Base-by-base conservation (phyloP, 1,140 invertebrate genomes). In the Saccostrea glomerata region DNA sequence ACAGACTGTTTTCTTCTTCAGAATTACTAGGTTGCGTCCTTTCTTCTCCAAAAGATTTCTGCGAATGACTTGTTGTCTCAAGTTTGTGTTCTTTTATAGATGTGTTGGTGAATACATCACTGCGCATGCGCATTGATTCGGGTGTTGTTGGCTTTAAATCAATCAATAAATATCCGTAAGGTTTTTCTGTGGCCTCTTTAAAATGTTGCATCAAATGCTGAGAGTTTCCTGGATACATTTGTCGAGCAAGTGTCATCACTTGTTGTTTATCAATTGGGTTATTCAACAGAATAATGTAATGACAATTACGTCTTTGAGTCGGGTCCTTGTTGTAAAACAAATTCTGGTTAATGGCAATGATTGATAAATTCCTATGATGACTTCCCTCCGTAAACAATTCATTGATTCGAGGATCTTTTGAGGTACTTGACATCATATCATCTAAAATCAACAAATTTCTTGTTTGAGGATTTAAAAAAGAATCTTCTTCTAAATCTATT, bases 261-360 rank as follows among this genome's bases (percentile, higher is more conserved):
- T 83, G 82, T 47, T 86, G 86, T 66, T 84, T 84, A 36, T 87
- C 88, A 23, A 87, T 47, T 9, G 85, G 88, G 55, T 89, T 89
- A n/a, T 89, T 89, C 56, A 89, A 89, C 77, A 89, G 9, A 15
- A 87, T 66, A 15, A 89, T 58, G 55, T 89, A 89, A 36, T 89
- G 89, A 55, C 89, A 89, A 54, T 36, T 36, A 36, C 30, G 30
- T 36, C 30, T 36, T 36, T 36, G 30, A 36, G 30, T 36, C 30
- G 30, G 30, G 30, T 36, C 30, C 30, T 36, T 36, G 30, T 36
- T 36, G 30, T 36, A 36, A 36, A 36, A 36, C 30, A 36, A 36
- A 36, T 1, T 36, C 30, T 36, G 30, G 30, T 36, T 36, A 36
- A 36, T 36, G 30, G 58, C 77, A n/a, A 87, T 56, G 5, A 87